Conservation (phyloP, 2,888 invertebrate genomes). For the Pseudoips prasinana region DNA sequence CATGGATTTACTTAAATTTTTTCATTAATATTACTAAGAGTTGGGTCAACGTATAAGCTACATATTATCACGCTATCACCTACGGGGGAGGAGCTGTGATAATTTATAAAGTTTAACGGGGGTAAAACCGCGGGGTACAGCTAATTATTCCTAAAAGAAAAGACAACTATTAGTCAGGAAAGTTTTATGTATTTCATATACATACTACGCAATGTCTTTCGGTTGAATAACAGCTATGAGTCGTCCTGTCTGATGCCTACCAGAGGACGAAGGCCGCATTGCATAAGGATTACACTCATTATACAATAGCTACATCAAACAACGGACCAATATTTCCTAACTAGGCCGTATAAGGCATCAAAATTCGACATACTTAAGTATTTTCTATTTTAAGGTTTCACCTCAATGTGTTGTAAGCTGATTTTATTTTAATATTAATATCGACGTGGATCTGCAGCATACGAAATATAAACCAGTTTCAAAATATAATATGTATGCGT, state of each 20-base stretch:
- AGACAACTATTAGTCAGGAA: too few species aligned
- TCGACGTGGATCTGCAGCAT: conserved; percentile 19
- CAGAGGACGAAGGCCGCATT: conserved; percentile 11
- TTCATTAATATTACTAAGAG: too few species aligned
- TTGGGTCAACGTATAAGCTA: too few species aligned
- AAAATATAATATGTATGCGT: background rate
- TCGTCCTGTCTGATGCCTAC: conserved; percentile 1
- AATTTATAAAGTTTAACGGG: too few species aligned
- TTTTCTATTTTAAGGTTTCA: conserved; percentile 18
- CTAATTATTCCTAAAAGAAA: too few species aligned
- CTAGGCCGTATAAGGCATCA: conserved; percentile 14
- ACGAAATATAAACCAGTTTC: conserved; percentile 24
- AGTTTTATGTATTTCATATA: too few species aligned
- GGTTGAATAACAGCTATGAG: background rate
- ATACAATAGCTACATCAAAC: conserved; percentile 11
- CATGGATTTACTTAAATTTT: too few species aligned
- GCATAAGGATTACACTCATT: conserved; percentile 13
- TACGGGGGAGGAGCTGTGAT: too few species aligned
- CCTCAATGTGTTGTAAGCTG: conserved; percentile 23
- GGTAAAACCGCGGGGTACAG: too few species aligned
- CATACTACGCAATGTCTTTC: too few species aligned
- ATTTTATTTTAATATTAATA: conserved; percentile 18
- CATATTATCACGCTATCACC: too few species aligned
- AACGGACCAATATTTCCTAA: conserved; percentile 16
- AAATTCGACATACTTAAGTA: conserved; percentile 16